These are phyloP conservation scores for Brachypteracias leptosomus DNA, from an alignment of 2,113 vertebrate genomes.

Conservation along the genomic window DNA sequence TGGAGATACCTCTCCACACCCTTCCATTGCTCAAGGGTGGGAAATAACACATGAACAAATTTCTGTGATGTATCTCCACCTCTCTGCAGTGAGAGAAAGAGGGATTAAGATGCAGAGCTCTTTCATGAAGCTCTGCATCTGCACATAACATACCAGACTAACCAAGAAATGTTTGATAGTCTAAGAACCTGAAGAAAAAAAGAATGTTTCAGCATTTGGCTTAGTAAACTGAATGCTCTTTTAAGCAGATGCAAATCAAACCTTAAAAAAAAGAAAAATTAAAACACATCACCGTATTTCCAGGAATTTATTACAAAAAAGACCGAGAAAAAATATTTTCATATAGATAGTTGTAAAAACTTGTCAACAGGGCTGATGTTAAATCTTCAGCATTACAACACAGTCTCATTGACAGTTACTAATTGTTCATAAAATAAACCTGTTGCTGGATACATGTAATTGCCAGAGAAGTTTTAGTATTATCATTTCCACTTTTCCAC, in stretches of 20 bases:
- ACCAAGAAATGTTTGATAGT: not conserved
- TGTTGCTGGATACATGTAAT: not conserved
- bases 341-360: not conserved
- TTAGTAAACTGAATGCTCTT: not conserved
- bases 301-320: not conserved
- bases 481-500: not conserved
- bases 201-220: not conserved
- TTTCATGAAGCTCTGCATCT: not conserved
- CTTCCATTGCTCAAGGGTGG: not conserved
- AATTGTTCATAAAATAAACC: not conserved
- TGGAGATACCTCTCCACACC: no score
- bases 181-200: not conserved
- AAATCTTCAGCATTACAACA: not conserved
- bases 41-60: not conserved
- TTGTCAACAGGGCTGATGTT: not conserved
- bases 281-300: not conserved
- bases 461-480: not conserved
- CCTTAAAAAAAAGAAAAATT: not conserved
- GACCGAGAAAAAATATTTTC: not conserved
- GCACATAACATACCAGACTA: not conserved
- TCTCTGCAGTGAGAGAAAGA: not conserved
- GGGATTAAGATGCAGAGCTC: not conserved
- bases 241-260: not conserved
- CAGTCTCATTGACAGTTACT: not conserved
- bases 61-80: not conserved